Percentiles rank a stretch among this genome's conserved stretches.
Conservation (phyloP, 2,797 vertebrate species). For the Pteropus rufus region DNA sequence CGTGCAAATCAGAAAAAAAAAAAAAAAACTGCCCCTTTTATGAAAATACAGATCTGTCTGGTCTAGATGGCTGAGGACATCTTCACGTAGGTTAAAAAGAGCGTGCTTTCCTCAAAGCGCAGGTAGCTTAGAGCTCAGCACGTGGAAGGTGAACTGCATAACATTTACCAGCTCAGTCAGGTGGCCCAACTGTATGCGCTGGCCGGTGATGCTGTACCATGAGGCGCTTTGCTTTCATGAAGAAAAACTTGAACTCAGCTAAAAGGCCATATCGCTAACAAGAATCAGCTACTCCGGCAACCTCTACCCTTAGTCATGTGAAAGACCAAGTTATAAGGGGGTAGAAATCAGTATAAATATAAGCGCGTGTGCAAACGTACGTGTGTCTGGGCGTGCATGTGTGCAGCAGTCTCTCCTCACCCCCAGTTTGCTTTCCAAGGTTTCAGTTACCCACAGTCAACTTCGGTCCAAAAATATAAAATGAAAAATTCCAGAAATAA, state of each 20-base stretch:
- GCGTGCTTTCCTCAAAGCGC: background rate
- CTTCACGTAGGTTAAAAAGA: background rate
- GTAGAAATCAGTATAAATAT: background rate
- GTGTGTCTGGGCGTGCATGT: background rate
- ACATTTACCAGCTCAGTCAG: background rate
- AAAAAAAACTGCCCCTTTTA: background rate
- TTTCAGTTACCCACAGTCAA: background rate
- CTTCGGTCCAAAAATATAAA: background rate
- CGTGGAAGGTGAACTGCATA: background rate
- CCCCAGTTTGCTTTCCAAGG: background rate
- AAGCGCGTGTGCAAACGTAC: background rate
- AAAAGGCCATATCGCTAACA: background rate
- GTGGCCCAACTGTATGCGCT: background rate
- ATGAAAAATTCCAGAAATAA: background rate
- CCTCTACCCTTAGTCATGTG: background rate
- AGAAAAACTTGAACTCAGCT: background rate
- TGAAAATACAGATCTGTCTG: background rate
- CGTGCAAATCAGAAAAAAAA: background rate
- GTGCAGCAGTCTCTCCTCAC: background rate
- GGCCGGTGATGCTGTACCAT: background rate
- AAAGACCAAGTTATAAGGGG: background rate
- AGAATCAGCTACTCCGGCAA: background rate
- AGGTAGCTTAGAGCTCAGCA: background rate
- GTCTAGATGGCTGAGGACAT: background rate
- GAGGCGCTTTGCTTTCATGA: background rate